Evolutionary conservation across 2,888 invertebrate species (phyloP), one percentile per base, ranked within the genome.

Genomic region (Athetis lepigone): DNA sequence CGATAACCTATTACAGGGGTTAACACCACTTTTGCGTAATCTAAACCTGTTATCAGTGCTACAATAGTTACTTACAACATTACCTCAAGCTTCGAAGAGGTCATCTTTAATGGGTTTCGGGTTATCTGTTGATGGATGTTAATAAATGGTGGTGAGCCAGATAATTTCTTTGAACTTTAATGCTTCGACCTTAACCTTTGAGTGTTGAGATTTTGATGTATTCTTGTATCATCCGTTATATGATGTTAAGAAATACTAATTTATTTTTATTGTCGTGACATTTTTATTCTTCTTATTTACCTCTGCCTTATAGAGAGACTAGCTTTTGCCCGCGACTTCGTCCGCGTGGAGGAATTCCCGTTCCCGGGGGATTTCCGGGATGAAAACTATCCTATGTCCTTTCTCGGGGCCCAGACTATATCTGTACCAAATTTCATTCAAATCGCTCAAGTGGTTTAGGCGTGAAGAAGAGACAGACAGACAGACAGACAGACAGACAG

Each of bases 121-220:
- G 36, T 16, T 66, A 66, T 47, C 36, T 3, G 18, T 18, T 19
- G 21, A 21, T 56, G 18, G 21, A 45, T 16, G 43, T 50, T 49
- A 40, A 33, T 16, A 4, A 33, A 8, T 6, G 4, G 2, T n/a
- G 19, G 7, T 8, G 39, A 16, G 25, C 8, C 13, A 4, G 16
- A 23, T 18, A 66, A 56, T 13, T 39, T 21, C 4, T 47, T 59
- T 49, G 16, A 18, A 11, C 29, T 54, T 45, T 43, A 23, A 11
- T 7, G 6, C 16, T 13, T 25, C 29, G 23, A 33, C 6, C 8
- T 45, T 19, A 19, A 36, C n/a, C 0, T 16, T 1, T 18, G 39
- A 49, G 29, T 11, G 45, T 11, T 33, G 2, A 1, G 37, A 11
- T 6, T 11, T 6, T 29, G 4, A 18, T 19, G 19, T 0, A 23